Evolutionary conservation across 2,888 invertebrate species (phyloP), one percentile per base, ranked within the genome.

Genomic region (Parnassius orleans): DNA sequence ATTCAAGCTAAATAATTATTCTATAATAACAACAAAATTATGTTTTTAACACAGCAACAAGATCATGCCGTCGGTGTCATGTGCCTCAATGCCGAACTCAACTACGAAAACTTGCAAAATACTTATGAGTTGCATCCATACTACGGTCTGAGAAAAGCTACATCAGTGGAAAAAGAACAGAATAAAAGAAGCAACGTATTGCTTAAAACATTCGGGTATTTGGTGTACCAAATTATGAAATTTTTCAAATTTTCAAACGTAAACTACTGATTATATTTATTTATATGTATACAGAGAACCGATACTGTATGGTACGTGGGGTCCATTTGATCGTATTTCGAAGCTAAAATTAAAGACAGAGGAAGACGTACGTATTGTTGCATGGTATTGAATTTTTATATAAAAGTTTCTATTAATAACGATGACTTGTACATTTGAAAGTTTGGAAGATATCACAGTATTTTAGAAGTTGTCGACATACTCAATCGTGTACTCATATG

Each of bases 71-170:
- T 92, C 0, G 94, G 93, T 0, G 92, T 94, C 0, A 88, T 94
- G 84, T 92, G 93, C 67, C 73, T 95, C 3, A 95, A 93, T 70
- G 82, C 89, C 1, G 85, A 82, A 0, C 85, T 95, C 10, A 93
- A 95, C 73, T 92, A 93, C 66, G 83, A 91, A 1, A 76, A 87
- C 12, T 81, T 95, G 5, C 93, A 93, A 67, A 83, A 64, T 0
- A 72, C 73, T 3, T 90, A 90, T 64, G 93, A 95, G 65, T 75
- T 95, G 46, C 80, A 76, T 0, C 87, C 93, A 0, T 94, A 90
- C 72, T 87, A 93, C 64, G 93, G 93, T 0, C 80, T 95, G 0
- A 86, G 76, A 67, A 93, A 93, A 65, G 74, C 81, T 2, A 81
- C 84, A 2, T 72, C 84, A n/a, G 67, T 83, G 1, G 84, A 90